A percentile compares a stretch with the other conserved stretches of the same genome.
These are phyloP conservation scores for Drosophila trichaetosa DNA, from an alignment of 2,888 invertebrate species.

Conservation along the genomic window DNA sequence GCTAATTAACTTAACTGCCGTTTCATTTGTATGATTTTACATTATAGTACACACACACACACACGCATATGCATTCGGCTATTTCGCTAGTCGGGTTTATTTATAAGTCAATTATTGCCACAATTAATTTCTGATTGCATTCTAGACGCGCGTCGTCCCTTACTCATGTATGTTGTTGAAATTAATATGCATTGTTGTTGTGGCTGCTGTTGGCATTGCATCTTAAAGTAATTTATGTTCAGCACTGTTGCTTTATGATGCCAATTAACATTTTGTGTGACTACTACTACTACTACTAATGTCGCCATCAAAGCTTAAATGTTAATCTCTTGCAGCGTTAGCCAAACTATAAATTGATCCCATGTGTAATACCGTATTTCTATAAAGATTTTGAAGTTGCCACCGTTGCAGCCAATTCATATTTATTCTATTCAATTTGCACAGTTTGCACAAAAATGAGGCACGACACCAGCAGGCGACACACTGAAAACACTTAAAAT, in stretches of 20 bases:
- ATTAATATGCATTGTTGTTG: slow-evolving; percentile 22
- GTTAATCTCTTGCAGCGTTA: slow-evolving; percentile 26
- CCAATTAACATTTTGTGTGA: slow-evolving; percentile 61
- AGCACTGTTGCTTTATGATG: slow-evolving; percentile 46
- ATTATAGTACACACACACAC: slow-evolving; percentile 18
- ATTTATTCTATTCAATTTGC: slow-evolving; percentile 57
- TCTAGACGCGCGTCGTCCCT: slow-evolving; percentile 32
- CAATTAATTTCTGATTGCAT: slow-evolving; percentile 77
- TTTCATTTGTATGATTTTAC: slow-evolving; percentile 26
- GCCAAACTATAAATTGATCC: slow-evolving; percentile 42
- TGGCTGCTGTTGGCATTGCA: slow-evolving; percentile 36
- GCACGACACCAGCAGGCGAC: slow-evolving; percentile 17
- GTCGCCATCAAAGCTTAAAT: slow-evolving; percentile 40
- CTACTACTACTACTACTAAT: slow-evolving; percentile 32
- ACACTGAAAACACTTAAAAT: slow-evolving; percentile 21
- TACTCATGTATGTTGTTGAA: slow-evolving; percentile 3
- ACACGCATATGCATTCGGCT: not conserved
- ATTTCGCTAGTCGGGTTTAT: slow-evolving; percentile 53
- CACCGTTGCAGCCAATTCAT: slow-evolving; percentile 37
- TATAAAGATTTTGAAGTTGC: slow-evolving; percentile 23
- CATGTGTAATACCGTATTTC: slow-evolving; percentile 14
- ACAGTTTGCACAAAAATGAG: slow-evolving; percentile 28
- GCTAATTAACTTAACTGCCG: slow-evolving; percentile 62
- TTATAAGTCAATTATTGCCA: slow-evolving; percentile 77
- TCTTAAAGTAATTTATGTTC: slow-evolving; percentile 62